Evolutionary conservation across 1,140 invertebrate species (phyloP), one percentile per base, ranked within the genome.

Genomic region (Sycobia sp.): DNA sequence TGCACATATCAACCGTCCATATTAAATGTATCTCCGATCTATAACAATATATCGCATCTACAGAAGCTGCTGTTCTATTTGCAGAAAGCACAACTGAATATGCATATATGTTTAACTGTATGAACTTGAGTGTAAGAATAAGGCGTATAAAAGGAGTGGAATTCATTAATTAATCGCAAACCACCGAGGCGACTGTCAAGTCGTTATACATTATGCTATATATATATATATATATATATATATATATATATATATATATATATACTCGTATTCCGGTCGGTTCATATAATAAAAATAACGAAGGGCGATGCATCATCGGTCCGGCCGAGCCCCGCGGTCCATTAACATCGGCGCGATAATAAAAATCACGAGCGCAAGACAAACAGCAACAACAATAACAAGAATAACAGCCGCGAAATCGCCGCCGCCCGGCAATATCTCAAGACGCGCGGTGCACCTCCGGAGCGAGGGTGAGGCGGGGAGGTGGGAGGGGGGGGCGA

Each of bases 121-220:
- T n/a, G n/a, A n/a, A n/a, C n/a, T n/a, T n/a, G n/a, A n/a, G n/a
- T n/a, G n/a, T n/a, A n/a, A n/a, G n/a, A n/a, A n/a, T n/a, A n/a
- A n/a, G n/a, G n/a, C n/a, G n/a, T n/a, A n/a, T n/a, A n/a, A n/a
- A n/a, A n/a, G n/a, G 14, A 44, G 23, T 18, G 43, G 27, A 4
- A n/a, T 2, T 16, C 16, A 18, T 36, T 57, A 57, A 56, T 56
- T 56, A 56, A 46, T 57, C 47, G 55, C 13, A 36, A 47, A 47
- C 10, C 29, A 14, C 20, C 20, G 18, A 47, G 23, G 55, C 41
- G 16, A 36, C 43, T 46, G 36, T 55, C 38, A 16, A 3, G 4
- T 27, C 29, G 13, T 27, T 43, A 18, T 13, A 11, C 22, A 29
- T 9, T n/a, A n/a, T n/a, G n/a, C n/a, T n/a, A n/a, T n/a, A n/a